These are phyloP conservation scores for Iphiclides podalirius DNA, from an alignment of 2,888 invertebrate genomes.

Conservation along the genomic window DNA sequence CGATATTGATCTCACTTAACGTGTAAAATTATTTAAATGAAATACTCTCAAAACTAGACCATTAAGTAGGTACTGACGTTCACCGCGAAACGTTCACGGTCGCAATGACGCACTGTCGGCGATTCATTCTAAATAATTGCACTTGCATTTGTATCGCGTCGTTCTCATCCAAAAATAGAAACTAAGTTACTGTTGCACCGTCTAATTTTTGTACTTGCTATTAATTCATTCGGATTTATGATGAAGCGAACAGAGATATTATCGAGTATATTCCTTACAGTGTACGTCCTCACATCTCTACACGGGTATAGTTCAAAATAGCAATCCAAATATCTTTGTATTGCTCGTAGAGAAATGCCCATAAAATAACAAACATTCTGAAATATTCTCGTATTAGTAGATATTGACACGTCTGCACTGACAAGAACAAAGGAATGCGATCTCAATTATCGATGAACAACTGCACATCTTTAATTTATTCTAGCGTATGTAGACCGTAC, in stretches of 20 bases:
- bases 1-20: too few relatives aligned
- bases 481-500: slow-evolving; percentile 4
- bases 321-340: too few relatives aligned
- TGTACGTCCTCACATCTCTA: too few relatives aligned
- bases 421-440: slow-evolving; percentile 19
- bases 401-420: slow-evolving; percentile 2
- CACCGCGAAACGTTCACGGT: slow-evolving; percentile 3
- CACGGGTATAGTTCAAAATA: too few relatives aligned
- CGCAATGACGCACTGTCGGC: slow-evolving; percentile 22
- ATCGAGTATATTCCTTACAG: too few relatives aligned
- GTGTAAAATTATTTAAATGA: not conserved
- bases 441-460: slow-evolving; percentile 16
- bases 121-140: slow-evolving; percentile 24
- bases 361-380: too few relatives aligned
- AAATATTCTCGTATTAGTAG: too few relatives aligned
- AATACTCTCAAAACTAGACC: too few relatives aligned
- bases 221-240: slow-evolving; percentile 2
- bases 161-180: slow-evolving; percentile 17
- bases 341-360: too few relatives aligned
- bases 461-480: slow-evolving; percentile 13
- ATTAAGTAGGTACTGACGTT: not conserved
- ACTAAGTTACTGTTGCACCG: slow-evolving; percentile 1
- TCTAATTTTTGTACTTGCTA: too few relatives aligned
- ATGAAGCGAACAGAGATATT: too few relatives aligned
- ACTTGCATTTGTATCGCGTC: slow-evolving; percentile 18